These are phyloP conservation scores for Myrmecobius fasciatus DNA, from an alignment of 2,113 vertebrate species.

Conservation along the genomic window DNA sequence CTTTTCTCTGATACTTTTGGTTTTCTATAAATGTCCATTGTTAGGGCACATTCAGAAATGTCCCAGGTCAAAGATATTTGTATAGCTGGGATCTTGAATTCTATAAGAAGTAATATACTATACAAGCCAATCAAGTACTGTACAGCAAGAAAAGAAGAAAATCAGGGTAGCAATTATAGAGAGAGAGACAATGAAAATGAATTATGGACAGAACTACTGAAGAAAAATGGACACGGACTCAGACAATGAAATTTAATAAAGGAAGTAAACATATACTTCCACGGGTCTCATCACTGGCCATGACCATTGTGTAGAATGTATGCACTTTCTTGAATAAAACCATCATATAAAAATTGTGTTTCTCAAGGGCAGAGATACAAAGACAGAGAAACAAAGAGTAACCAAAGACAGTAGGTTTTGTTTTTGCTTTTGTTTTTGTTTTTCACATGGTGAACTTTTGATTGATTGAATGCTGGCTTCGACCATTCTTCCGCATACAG, in stretches of 20 bases:
- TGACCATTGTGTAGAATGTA: neutral
- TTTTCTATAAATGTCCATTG: neutral
- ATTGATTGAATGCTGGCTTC: neutral
- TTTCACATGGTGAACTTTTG: neutral
- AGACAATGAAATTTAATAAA: conserved; percentile 48
- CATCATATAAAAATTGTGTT: fast-evolving
- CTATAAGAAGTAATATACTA: conserved; percentile 22
- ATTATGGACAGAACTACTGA: conserved; percentile 48
- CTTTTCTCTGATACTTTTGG: neutral
- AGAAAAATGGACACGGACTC: conserved; percentile 39
- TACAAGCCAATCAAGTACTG: conserved; percentile 55
- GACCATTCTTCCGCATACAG: neutral
- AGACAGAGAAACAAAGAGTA: neutral
- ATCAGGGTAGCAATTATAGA: conserved; percentile 37
- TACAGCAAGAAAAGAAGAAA: conserved; percentile 54
- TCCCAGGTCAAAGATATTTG: conserved; percentile 49
- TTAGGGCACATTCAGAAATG: neutral
- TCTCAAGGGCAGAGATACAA: neutral
- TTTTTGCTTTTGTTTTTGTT: neutral
- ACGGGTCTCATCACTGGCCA: neutral
- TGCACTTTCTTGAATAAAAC: neutral
- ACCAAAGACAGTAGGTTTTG: neutral
- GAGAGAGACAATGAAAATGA: conserved; percentile 40
- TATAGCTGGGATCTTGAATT: neutral
- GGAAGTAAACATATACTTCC: neutral